These are phyloP conservation scores for Mantis religiosa DNA, from an alignment of 2,888 invertebrate species.

Conservation along the genomic window DNA sequence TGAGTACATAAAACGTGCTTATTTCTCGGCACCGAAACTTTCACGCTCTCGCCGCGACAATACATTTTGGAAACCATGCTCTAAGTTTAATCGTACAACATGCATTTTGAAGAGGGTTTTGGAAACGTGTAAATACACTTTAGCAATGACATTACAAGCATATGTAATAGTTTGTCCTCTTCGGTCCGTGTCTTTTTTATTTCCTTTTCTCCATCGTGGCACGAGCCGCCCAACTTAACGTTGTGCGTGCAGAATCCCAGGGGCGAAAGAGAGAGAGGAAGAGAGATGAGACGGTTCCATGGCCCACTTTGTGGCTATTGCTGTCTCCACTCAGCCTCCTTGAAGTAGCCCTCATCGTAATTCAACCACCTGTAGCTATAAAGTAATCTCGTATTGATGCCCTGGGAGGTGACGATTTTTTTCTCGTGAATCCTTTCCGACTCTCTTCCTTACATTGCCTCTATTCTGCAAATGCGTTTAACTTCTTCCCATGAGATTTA, in stretches of 20 bases:
- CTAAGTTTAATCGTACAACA: no score
- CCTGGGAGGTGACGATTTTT: not conserved
- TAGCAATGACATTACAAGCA: not conserved
- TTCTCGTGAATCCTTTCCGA: not conserved
- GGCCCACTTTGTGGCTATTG: not conserved
- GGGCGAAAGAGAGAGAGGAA: not conserved
- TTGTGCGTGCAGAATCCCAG: not conserved
- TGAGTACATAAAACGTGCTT: no score
- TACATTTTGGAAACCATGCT: no score
- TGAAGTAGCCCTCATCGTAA: not conserved
- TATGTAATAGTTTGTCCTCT: not conserved
- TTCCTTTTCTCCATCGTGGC: no score
- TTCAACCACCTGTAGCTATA: slow-evolving; percentile 21
- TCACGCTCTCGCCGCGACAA: no score
- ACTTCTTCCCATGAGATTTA: no score
- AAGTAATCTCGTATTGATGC: not conserved
- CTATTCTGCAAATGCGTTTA: not conserved
- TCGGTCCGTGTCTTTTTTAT: not conserved
- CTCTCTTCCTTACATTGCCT: not conserved
- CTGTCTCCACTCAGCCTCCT: not conserved
- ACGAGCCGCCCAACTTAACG: not conserved
- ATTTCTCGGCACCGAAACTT: no score
- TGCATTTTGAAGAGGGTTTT: not conserved
- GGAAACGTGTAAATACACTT: not conserved
- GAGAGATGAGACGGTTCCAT: not conserved